Evolutionary conservation across 1,140 invertebrate species (phyloP).

Genomic region (Atta colombica): DNA sequence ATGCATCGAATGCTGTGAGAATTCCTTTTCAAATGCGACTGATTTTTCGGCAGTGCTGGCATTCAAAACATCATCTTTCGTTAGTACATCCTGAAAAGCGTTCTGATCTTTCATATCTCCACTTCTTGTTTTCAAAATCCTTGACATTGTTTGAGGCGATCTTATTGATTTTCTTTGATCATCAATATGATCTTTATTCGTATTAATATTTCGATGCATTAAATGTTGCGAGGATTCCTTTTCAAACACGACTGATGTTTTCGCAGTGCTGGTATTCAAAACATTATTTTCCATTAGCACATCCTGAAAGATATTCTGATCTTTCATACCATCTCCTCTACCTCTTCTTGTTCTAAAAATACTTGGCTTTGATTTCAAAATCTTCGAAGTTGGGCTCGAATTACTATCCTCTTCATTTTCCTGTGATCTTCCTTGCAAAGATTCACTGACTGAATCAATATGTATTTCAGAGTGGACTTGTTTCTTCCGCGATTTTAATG

Average conservation of each 20-base stretch:
- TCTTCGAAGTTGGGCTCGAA: neutral
- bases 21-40: neutral
- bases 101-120: neutral
- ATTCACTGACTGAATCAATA: neutral
- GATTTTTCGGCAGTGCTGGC: neutral
- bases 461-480: neutral
- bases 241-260: neutral
- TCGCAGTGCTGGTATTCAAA: too few relatives aligned
- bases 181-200: neutral
- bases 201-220: neutral
- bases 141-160: neutral
- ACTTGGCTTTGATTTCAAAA: slow-evolving; percentile 45
- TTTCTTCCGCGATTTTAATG: neutral
- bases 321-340: too few relatives aligned
- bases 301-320: slow-evolving; percentile 34
- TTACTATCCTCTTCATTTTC: neutral
- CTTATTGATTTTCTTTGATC: neutral
- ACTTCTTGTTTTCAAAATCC: too few relatives aligned
- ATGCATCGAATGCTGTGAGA: neutral
- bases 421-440: neutral
- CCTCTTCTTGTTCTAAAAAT: slow-evolving; percentile 35
- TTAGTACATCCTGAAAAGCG: slow-evolving; percentile 23
- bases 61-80: neutral
- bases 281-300: neutral
- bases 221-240: neutral